These are phyloP conservation scores for Aphrophora alni DNA, from an alignment of 2,888 invertebrate species.

Conservation along the genomic window DNA sequence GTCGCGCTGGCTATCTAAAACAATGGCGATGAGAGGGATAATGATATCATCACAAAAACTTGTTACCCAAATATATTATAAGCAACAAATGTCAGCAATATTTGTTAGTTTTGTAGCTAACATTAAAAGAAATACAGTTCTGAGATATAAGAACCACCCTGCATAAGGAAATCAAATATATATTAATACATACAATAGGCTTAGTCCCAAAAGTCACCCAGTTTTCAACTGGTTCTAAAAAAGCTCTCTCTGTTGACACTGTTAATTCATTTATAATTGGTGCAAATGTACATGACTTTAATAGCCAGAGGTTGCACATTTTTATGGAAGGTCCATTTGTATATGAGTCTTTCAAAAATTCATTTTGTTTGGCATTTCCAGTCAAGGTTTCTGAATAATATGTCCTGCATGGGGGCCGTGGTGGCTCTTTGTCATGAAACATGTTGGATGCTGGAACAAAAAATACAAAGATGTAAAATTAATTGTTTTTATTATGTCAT, in stretches of 20 bases:
- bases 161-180: too few species aligned
- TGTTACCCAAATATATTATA: too few species aligned
- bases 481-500: too few species aligned
- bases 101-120: too few species aligned
- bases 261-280: slow-evolving; percentile 6
- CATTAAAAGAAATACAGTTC: too few species aligned
- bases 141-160: too few species aligned
- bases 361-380: background rate
- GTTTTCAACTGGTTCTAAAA: slow-evolving; percentile 9
- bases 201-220: background rate
- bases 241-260: background rate
- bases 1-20: too few species aligned
- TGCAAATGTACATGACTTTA: background rate
- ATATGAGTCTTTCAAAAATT: background rate
- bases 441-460: background rate
- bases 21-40: too few species aligned
- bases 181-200: background rate
- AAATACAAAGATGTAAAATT: background rate
- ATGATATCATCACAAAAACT: too few species aligned
- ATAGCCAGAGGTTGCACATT: background rate
- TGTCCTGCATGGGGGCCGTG: background rate
- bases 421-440: background rate
- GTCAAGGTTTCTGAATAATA: slow-evolving; percentile 13
- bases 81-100: too few species aligned
- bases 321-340: background rate